Evolutionary conservation across 2,797 vertebrate species (phyloP).

Genomic region (Oryzias dopingdopingensis): DNA sequence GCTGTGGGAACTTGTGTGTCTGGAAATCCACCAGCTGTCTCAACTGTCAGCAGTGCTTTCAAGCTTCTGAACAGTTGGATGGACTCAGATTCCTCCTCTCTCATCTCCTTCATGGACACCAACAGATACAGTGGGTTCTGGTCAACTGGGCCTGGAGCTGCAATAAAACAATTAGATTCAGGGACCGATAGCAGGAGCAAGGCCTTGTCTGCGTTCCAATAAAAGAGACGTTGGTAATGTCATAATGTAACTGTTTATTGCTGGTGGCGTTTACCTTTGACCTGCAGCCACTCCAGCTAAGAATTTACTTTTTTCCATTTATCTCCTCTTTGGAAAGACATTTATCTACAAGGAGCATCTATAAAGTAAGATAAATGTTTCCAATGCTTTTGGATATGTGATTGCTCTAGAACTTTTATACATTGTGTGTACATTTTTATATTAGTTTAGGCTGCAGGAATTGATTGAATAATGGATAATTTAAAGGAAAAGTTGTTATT

Average conservation of each 20-base stretch:
- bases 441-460: slow-evolving; percentile 10
- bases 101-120: slow-evolving; percentile 15
- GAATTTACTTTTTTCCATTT: slow-evolving; percentile 3
- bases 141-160: slow-evolving; percentile 17
- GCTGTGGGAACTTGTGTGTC: slow-evolving; percentile 13
- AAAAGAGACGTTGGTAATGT: slow-evolving; percentile 17
- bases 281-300: slow-evolving; percentile 18
- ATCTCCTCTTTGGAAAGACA: neutral
- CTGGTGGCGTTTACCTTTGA: slow-evolving; percentile 27
- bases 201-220: neutral
- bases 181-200: slow-evolving; percentile 21
- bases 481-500: too few relatives aligned
- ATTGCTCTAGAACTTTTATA: too few relatives aligned
- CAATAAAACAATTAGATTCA: slow-evolving; percentile 39
- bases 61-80: slow-evolving; percentile 48
- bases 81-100: slow-evolving; percentile 23
- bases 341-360: slow-evolving; percentile 18
- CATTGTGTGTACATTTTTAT: neutral
- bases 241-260: slow-evolving; percentile 28
- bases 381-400: too few relatives aligned
- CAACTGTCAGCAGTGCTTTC: slow-evolving; percentile 27
- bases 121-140: slow-evolving; percentile 17
- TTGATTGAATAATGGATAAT: too few relatives aligned
- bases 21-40: slow-evolving; percentile 45
- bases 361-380: slow-evolving; percentile 8